Evolutionary conservation across 1,140 invertebrate species (phyloP), one percentile per base, ranked within the genome.

Genomic region (Homalodisca vitripennis): DNA sequence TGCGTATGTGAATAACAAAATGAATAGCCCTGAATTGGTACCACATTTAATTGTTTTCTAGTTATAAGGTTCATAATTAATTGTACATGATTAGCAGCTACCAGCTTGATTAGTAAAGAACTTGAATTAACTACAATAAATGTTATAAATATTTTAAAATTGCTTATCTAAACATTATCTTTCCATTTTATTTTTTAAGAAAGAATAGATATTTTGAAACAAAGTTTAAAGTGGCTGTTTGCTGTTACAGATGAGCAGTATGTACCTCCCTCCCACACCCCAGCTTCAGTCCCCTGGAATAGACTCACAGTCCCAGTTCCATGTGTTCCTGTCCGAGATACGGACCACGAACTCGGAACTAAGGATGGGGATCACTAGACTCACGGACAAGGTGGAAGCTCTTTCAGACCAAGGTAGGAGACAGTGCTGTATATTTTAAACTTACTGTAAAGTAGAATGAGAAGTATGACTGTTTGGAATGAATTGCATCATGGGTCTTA

Each of bases 321-420:
- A 80, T 71, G 72, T 82, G 46, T 78, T 82, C 64, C 71, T 82
- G 34, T 78, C 80, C 3, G 81, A 82, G 75, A 77, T 76, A 27
- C 74, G 81, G 72, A 81, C 79, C 24, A 78, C 80, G 29, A 81
- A 80, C 69, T 68, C 80, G 13, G 81, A 82, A 73, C 76, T 82
- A 26, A 73, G 81, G 72, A 82, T 82, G 78, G 79, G 78, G 32
- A 77, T 82, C 70, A 75, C 78, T 1, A 80, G 79, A 69, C 75
- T 82, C 67, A 73, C 78, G 14, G 81, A 82, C 60, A 82, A 82
- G 74, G 75, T 82, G n/a, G 80, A 82, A 70, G 79, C 79, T 70
- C 69, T 41, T 82, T 34, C 71, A 82, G 12, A 78, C 78, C 51
- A 82, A 82, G 74, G 80, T 81, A 68, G 22, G 6, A 29, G 3